Evolutionary conservation across 2,797 vertebrate genomes (phyloP), one percentile per base, ranked within the genome.

Genomic region (Pseudochromis fuscus): DNA sequence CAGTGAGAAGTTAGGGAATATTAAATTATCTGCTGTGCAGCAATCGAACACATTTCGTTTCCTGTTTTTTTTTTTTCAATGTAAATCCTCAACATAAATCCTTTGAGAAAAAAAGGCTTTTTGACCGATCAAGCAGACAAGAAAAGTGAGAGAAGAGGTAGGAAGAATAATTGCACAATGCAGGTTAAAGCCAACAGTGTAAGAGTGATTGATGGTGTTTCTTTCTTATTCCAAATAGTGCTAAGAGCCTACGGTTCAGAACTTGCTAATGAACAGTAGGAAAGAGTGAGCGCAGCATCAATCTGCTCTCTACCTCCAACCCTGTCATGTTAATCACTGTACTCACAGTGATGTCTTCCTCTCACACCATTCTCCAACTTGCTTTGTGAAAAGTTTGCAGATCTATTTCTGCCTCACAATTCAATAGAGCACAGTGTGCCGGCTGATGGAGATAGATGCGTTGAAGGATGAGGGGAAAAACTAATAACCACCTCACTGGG

Each of bases 131-230:
- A 74, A 58, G 73, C 51, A 62, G 76, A 63, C 48, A 65, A 62
- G 73, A 83, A 66, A 72, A 82, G 49, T 67, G 76, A 74, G 60
- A 65, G 55, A 61, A 80, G 72, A 30, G 28, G 59, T 53, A 27
- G 58, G 59, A 79, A 83, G 81, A 88, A 70, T 76, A 76, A 84
- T 72, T 71, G 67, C 65, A 65, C 55, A n/a, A 71, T 55, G 42
- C 75, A 74, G 49, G 59, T 83, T 68, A 80, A 75, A 88, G 33
- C 73, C 75, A 85, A 71, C 72, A 73, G 66, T 56, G 25, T 72
- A 67, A 66, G 66, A 74, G 79, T 85, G 75, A 87, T 82, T 57
- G 83, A 88, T 86, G 79, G 31, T 30, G 27, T 68, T 84, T 79
- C 70, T 70, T 28, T 64, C 70, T 51, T 74, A 61, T 77, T 73